Evolutionary conservation across 2,113 vertebrate genomes (phyloP), one percentile per base, ranked within the genome.

Genomic region (Nibea albiflora): DNA sequence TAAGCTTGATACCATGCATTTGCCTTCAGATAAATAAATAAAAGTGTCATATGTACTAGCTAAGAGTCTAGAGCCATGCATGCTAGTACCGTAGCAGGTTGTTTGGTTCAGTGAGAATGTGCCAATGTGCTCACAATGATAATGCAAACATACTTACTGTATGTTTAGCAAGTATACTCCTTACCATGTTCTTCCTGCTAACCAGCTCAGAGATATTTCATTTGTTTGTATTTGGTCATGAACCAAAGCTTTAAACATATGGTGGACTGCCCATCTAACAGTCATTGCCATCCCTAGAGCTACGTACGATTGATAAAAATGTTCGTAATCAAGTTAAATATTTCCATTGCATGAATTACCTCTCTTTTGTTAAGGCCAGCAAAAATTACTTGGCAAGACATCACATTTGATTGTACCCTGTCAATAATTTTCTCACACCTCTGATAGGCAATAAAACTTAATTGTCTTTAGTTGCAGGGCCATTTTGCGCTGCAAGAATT

Each of bases 341-440:
- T 10, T 46, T 1, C 14, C 61, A 9, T 17, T 16, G 2, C 6
- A 12, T 47, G n/a, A n/a, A n/a, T 35, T 42, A 46, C 16, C 56
- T 5, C 19, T 35, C 44, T 4, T n/a, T 64, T 61, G 52, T 35
- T 49, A 54, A 35, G 16, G 49, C 56, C 57, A 44, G 15, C 14
- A 20, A 26, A 74, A 49, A 52, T 16, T 1, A 64, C 46, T 83
- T 76, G 71, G 28, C 61, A 64, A 24, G 56, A 26, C 24, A 69
- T 80, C 52, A 28, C 5, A 56, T 39, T 22, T 65, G n/a, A 68
- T 70, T 64, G 49, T 26, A 24, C 4, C 6, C 11, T 67, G 52
- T 73, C 49, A 77, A 76, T 85, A 9, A 84, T 82, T 50, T 76
- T 58, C 60, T 67, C 26, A 28, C 53, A 63, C 16, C 28, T 61